Evolutionary conservation across 2,113 vertebrate species (phyloP), one percentile per base, ranked within the genome.

Genomic region (Halcyon senegalensis): DNA sequence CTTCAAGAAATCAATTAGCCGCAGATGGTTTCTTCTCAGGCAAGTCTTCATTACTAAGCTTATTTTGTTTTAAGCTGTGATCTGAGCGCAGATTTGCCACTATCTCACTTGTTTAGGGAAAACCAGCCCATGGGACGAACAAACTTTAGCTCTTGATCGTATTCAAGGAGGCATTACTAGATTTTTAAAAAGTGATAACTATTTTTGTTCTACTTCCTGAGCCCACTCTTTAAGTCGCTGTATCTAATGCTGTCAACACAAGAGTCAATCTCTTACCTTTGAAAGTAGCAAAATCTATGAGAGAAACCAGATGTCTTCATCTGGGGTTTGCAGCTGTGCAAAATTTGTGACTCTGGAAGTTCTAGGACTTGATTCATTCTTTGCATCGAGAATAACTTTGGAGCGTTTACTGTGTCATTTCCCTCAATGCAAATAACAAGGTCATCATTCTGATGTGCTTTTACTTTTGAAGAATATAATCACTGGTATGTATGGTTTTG

Each of bases 241-340:
- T 16, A 1, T 21, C 13, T 46, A 43, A 68, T 5, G 1, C 2
- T 81, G 16, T 44, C 11, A 3, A 23, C 4, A 10, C 0, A 1
- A 33, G 7, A 75, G 15, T 12, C 19, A 31, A 81, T 4, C 2
- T 11, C 5, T 41, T 67, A 17, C 5, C 28, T 33, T 55, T 25
- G 62, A 70, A 84, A 62, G 17, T 1, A 75, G 7, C 7, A 68
- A 87, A 75, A 63, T 3, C 15, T 74, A 2, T 8, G 25, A 84
- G 8, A 73, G 11, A 94, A 81, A 80, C 5, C 13, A 20, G 16
- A 46, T 81, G 27, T 89, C 51, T 59, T 82, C 3, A 3, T 46
- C 14, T 59, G 10, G 23, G 7, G 10, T 70, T 67, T 41, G 3
- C 7, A 55, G 13, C 19, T 3, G 3, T 50, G 23, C 5, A 70